Percentiles rank a stretch among this genome's conserved stretches.
phyloP scores from a whole-genome alignment of 2,888 invertebrate genomes.

The Drosophila atripex region DNA sequence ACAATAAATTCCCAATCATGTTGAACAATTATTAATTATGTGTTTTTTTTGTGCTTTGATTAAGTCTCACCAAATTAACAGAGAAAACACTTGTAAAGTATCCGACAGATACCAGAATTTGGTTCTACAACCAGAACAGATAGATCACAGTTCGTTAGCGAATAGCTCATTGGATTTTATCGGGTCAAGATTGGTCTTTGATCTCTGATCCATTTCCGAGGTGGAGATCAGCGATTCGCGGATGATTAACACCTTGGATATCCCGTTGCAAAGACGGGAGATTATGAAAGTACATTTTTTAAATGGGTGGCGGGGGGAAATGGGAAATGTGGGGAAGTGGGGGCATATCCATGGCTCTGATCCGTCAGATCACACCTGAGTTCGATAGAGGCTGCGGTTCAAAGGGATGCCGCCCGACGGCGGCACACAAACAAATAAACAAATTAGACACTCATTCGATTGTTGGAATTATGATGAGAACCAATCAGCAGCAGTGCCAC shows the following conservation, averaged over 20 bases:
- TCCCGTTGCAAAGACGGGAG: slow-evolving; percentile 7
- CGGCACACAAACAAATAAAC: slow-evolving; percentile 55
- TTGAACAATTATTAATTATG: slow-evolving; percentile 7
- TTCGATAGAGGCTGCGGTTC: slow-evolving; percentile 61
- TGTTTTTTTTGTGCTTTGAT: slow-evolving; percentile 13
- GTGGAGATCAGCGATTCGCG: slow-evolving; percentile 41
- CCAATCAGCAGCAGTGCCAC: slow-evolving; percentile 34
- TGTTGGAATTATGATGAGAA: slow-evolving; percentile 55
- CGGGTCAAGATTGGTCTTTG: slow-evolving; percentile 60
- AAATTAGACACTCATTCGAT: slow-evolving; percentile 47
- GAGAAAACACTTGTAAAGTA: slow-evolving; percentile 24
- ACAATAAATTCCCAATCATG: neutral
- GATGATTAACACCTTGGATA: slow-evolving; percentile 62
- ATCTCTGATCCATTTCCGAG: slow-evolving; percentile 46
- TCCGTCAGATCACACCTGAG: slow-evolving; percentile 64
- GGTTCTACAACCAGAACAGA: slow-evolving; percentile 2
- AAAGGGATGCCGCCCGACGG: slow-evolving; percentile 52
- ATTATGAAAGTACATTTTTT: slow-evolving; percentile 8
- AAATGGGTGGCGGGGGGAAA: no score
- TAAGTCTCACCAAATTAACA: slow-evolving; percentile 26
- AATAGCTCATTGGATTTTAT: slow-evolving; percentile 62
- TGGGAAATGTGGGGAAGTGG: slow-evolving; percentile 14
- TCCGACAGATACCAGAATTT: neutral
- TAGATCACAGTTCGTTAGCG: slow-evolving; percentile 43
- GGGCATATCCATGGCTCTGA: slow-evolving; percentile 9